phyloP scores from a whole-genome alignment of 1,140 invertebrate genomes.

The Drosophila truncata region DNA sequence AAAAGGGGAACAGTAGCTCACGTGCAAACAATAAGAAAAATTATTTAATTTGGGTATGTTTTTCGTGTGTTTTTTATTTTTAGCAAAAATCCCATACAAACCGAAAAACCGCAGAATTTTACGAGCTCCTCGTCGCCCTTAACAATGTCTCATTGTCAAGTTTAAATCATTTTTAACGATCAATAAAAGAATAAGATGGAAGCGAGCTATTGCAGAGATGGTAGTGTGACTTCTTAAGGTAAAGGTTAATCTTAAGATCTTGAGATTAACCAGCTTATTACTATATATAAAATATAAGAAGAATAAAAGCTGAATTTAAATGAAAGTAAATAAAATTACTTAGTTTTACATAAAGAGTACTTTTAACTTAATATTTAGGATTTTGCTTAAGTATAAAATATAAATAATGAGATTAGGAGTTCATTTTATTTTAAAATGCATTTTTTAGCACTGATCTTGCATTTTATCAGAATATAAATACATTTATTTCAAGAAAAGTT shows the following conservation, averaged over 20 bases:
- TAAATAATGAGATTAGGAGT: no score
- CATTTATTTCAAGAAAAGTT: background rate
- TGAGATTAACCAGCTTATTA: no score
- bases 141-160: conserved; percentile 82
- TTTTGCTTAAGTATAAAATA: no score
- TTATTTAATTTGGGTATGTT: conserved; percentile 71
- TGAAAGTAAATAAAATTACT: no score
- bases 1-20: conserved; percentile 63
- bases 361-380: no score
- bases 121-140: conserved; percentile 57
- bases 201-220: no score
- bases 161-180: conserved; percentile 82
- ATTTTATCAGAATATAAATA: background rate
- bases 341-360: no score
- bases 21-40: conserved; percentile 66
- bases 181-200: conserved; percentile 59
- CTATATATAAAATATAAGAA: no score
- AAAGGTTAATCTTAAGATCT: no score
- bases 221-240: no score
- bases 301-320: no score
- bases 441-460: background rate
- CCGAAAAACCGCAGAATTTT: conserved; percentile 68
- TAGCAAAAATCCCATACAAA: conserved; percentile 11
- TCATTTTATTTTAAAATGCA: no score
- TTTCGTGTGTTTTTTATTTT: conserved; percentile 17